These are phyloP conservation scores for Tinea trinotella DNA, from an alignment of 2,888 invertebrate species.

Conservation along the genomic window DNA sequence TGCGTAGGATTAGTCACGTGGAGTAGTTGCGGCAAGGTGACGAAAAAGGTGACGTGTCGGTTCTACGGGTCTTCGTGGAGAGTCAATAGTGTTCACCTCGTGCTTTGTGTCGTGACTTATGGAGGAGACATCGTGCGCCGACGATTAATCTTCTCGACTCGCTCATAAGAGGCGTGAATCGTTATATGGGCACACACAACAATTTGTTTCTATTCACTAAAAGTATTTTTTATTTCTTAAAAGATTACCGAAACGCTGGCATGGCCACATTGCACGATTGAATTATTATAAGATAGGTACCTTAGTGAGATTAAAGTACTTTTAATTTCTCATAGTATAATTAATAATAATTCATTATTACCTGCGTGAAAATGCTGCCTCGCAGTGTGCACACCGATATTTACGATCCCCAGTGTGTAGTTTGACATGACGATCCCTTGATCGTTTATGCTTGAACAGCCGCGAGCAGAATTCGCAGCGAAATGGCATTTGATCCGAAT, in stretches of 20 bases:
- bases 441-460: slow-evolving; percentile 94
- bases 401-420: slow-evolving; percentile 93
- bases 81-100: slow-evolving; percentile 31
- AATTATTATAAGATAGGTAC: too few relatives aligned
- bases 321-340: not conserved
- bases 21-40: slow-evolving; percentile 54
- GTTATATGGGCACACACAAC: not conserved
- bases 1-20: slow-evolving; percentile 68
- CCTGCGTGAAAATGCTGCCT: slow-evolving; percentile 94
- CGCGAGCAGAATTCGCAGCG: slow-evolving; percentile 93
- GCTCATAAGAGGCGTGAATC: slow-evolving; percentile 11
- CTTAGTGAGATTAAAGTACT: too few relatives aligned
- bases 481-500: slow-evolving; percentile 93
- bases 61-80: not conserved
- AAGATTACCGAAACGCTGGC: not conserved
- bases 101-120: slow-evolving; percentile 21
- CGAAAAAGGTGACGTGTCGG: slow-evolving; percentile 65
- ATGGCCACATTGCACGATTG: not conserved
- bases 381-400: slow-evolving; percentile 92
- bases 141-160: slow-evolving; percentile 8
- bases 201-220: not conserved
- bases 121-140: slow-evolving; percentile 16
- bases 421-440: slow-evolving; percentile 94
- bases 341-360: too few relatives aligned
- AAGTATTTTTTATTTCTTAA: not conserved